A percentile compares a stretch with the other conserved stretches of the same genome.
Conservation (phyloP, 1,140 invertebrate species). For the Pollicipes pollicipes region DNA sequence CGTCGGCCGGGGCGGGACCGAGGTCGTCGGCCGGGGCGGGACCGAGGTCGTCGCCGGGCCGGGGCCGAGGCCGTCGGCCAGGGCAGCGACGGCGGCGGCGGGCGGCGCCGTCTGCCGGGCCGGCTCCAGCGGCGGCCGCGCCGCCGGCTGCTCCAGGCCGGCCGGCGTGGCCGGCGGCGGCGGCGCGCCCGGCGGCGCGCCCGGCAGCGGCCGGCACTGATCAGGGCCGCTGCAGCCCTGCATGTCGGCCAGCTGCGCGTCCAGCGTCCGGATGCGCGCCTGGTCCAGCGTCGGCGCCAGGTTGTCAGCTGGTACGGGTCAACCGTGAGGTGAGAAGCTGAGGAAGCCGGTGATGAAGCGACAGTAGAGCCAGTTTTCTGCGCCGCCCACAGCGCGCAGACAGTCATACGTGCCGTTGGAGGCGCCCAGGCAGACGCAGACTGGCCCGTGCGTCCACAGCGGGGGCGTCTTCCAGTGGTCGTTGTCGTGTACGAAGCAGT, state of each 20-base stretch:
- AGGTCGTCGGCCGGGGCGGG: too few relatives aligned
- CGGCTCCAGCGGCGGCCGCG: not conserved
- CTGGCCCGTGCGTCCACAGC: conserved; percentile 78
- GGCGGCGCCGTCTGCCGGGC: too few relatives aligned
- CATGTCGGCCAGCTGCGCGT: not conserved
- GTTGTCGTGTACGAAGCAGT: conserved; percentile 90
- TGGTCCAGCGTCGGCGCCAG: conserved; percentile 8
- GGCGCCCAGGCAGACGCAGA: conserved; percentile 98
- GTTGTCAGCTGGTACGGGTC: conserved; percentile 30
- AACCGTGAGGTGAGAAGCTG: conserved; percentile 77
- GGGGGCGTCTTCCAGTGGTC: conserved; percentile 89
- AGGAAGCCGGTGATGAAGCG: conserved; percentile 91
- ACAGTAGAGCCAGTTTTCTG: conserved; percentile 93
- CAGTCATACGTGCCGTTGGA: conserved; percentile 98
- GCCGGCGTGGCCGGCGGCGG: not conserved
- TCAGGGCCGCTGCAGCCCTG: not conserved
- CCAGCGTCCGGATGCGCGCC: not conserved
- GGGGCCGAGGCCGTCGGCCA: too few relatives aligned
- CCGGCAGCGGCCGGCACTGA: conserved; percentile 3
- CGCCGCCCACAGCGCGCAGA: conserved; percentile 79
- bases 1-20: too few relatives aligned
- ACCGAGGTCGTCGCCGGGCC: too few relatives aligned
- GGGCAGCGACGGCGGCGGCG: too few relatives aligned
- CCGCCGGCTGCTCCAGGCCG: too few relatives aligned
- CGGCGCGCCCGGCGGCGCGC: not conserved